Base-by-base conservation (phyloP, 1,140 invertebrate species). In the Drosophila sechellia region DNA sequence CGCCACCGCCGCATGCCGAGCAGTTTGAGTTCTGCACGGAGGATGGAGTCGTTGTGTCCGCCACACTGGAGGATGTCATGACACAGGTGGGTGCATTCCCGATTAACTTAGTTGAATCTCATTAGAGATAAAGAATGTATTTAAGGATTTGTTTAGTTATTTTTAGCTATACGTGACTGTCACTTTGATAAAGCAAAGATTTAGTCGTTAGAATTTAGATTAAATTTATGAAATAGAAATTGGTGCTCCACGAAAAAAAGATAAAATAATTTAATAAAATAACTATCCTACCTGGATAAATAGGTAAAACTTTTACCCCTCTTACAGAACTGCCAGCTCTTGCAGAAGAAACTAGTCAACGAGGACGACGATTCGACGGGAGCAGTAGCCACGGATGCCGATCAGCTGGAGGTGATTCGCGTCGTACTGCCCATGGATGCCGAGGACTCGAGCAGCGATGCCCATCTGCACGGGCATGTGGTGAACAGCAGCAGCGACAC, bases 351-450 rank as follows among this genome's bases (percentile, higher is more conserved):
- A 58, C 53, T 86, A 11, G 60, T 48, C 25, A 64, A 76, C 25
- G 86, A 61, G 37, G 59, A 77, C 27, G 86, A 58, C 17, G 59
- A 77, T 20, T 58, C 46, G 27, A 73, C 68, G 54, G 65, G 42
- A 70, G 43, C 49, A 42, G 11, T 57, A 49, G 61, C 66, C 46
- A 66, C 42, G 10, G 49, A 35, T 22, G 43, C 63, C 42, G 77
- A 89, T 13, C 86, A 77, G 31, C 70, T 77, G 64, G 80, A 90
- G 49, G 80, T 92, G 22, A 92, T 92, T 20, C 69, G 90, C 5
- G 91, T 91, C 17, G 91, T 92, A 13, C 77, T 92, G 43, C 91
- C 91, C 57, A 92, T 92, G 78, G 91, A 92, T 65, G 85, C 90
- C 25, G 77, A 75, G n/a, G 90, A 92, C 48, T 92, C 91, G 1